These are phyloP conservation scores for Eudasyphora cyanicolor DNA, from an alignment of 2,888 invertebrate species.

Conservation along the genomic window DNA sequence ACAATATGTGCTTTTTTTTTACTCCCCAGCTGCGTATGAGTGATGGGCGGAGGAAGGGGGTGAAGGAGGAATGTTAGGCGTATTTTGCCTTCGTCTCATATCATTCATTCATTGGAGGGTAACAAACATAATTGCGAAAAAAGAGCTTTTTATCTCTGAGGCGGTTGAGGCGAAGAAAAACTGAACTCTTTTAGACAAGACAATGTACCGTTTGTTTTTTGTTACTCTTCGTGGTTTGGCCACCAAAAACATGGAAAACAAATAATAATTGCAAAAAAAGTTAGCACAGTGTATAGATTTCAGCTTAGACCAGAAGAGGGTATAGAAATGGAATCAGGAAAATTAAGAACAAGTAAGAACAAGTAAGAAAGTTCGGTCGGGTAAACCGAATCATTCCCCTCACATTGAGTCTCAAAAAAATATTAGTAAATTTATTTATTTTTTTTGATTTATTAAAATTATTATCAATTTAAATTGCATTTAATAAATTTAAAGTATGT, in stretches of 20 bases:
- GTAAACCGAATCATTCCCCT: too few relatives aligned
- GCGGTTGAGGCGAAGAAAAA: not conserved
- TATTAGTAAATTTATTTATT: too few relatives aligned
- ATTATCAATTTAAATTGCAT: too few relatives aligned
- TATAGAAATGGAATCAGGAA: too few relatives aligned
- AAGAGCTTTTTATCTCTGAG: slow-evolving; percentile 31
- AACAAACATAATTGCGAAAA: slow-evolving; percentile 41
- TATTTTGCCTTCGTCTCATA: not conserved
- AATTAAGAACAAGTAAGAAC: too few relatives aligned
- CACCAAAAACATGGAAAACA: slow-evolving; percentile 37
- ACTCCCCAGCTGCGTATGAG: not conserved
- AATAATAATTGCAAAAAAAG: slow-evolving; percentile 6
- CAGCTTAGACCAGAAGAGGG: too few relatives aligned
- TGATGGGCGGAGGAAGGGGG: not conserved
- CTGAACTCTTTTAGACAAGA: slow-evolving; percentile 9
- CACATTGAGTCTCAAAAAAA: too few relatives aligned
- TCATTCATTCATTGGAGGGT: slow-evolving; percentile 16
- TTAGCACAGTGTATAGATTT: not conserved
- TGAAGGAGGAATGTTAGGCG: not conserved
- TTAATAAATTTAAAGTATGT: too few relatives aligned
- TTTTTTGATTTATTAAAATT: too few relatives aligned
- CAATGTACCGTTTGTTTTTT: not conserved
- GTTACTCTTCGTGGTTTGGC: slow-evolving; percentile 29
- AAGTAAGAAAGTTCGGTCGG: too few relatives aligned
- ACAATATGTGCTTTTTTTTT: not conserved